A percentile compares a stretch with the other conserved stretches of the same genome.
phyloP scores from a whole-genome alignment of 1,140 invertebrate genomes.

The Ephestia elutella region DNA sequence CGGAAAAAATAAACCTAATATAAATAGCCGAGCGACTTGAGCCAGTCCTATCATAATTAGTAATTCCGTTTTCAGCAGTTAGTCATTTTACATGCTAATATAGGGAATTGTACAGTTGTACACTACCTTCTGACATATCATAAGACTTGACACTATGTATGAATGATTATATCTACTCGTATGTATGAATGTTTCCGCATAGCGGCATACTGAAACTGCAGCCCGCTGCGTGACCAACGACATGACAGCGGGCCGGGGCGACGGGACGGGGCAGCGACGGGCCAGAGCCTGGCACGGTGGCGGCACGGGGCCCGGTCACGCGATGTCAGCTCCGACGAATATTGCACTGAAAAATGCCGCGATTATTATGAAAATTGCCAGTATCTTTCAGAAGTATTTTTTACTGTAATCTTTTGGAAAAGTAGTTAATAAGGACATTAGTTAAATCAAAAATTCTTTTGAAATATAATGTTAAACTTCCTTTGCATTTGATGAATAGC shows the following conservation, averaged over 20 bases:
- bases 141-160: too few relatives aligned
- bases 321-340: constrained; percentile 32
- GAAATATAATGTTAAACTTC: too few relatives aligned
- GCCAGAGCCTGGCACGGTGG: constrained; percentile 39
- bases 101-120: too few relatives aligned
- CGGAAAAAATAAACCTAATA: too few relatives aligned
- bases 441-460: too few relatives aligned
- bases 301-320: constrained; percentile 44
- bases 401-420: not conserved
- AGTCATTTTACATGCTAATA: too few relatives aligned
- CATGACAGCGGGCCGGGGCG: not conserved
- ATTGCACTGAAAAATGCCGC: constrained; percentile 29
- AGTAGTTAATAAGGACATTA: constrained; percentile 5
- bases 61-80: too few relatives aligned
- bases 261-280: constrained; percentile 5
- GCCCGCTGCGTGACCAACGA: not conserved
- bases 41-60: too few relatives aligned
- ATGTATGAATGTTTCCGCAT: not conserved
- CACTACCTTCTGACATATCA: too few relatives aligned
- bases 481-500: too few relatives aligned
- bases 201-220: not conserved
- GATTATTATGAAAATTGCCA: constrained; percentile 23
- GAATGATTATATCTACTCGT: too few relatives aligned
- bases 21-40: too few relatives aligned
- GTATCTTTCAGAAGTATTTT: not conserved